Conservation (phyloP, 1,140 invertebrate species). For the Ganaspis sp. region DNA sequence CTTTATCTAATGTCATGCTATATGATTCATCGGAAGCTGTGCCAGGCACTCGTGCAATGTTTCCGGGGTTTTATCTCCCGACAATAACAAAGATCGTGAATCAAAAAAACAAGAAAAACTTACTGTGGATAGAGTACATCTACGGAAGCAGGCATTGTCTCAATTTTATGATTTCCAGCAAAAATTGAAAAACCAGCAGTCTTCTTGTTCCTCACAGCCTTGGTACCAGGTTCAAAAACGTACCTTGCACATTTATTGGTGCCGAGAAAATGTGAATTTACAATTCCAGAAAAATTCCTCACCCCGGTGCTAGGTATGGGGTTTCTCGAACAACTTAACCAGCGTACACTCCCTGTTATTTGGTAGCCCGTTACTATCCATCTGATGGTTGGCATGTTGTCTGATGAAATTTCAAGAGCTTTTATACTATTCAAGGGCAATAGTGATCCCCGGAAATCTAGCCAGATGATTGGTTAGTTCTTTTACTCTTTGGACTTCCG, state of each 20-base stretch:
- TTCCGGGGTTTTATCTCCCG: not conserved
- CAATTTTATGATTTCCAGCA: not conserved
- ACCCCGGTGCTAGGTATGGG: slow-evolving; percentile 10
- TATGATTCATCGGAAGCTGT: slow-evolving; percentile 21
- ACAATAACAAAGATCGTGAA: not conserved
- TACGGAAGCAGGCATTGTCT: slow-evolving; percentile 56
- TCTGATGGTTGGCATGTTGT: slow-evolving; percentile 57
- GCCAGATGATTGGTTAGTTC: slow-evolving; percentile 7
- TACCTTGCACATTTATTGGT: not conserved
- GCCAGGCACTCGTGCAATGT: not conserved
- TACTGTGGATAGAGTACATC: slow-evolving; percentile 57
- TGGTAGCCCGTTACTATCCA: slow-evolving; percentile 47
- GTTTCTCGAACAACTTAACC: slow-evolving; percentile 1
- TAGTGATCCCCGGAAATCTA: slow-evolving; percentile 27
- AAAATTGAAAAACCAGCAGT: not conserved
- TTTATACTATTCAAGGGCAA: slow-evolving; percentile 46
- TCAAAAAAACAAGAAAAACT: slow-evolving; percentile 36
- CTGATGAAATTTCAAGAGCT: slow-evolving; percentile 28
- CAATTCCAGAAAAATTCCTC: slow-evolving; percentile 1
- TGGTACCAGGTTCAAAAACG: not conserved
- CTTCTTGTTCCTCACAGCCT: not conserved
- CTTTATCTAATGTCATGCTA: not conserved
- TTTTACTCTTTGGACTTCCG: slow-evolving; percentile 38
- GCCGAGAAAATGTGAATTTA: not conserved
- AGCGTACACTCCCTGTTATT: slow-evolving; percentile 15